Percentiles rank a stretch among this genome's conserved stretches.
phyloP scores from a whole-genome alignment of 1,140 invertebrate species.

The Intoshia linei region DNA sequence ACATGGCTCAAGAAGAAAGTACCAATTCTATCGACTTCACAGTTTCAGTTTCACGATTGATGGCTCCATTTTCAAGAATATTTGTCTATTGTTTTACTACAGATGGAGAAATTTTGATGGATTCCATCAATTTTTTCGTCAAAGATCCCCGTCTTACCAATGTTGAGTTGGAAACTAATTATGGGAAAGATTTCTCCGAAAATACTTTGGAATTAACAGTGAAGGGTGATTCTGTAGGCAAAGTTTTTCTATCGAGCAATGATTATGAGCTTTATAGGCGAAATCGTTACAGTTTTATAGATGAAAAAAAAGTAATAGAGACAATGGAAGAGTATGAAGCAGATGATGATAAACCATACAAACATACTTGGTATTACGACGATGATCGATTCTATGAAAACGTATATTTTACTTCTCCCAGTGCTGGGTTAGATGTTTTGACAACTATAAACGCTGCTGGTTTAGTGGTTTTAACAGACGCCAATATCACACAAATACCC shows the following conservation, averaged over 20 bases:
- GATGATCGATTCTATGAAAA: slow-evolving; percentile 4
- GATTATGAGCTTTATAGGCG: slow-evolving; percentile 3
- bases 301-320: slow-evolving; percentile 1
- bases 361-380: slow-evolving; percentile 4
- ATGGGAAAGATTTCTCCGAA: slow-evolving; percentile 4
- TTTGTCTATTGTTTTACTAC: slow-evolving; percentile 3
- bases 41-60: slow-evolving; percentile 4
- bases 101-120: slow-evolving; percentile 4
- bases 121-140: slow-evolving; percentile 4
- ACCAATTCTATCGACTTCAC: no score
- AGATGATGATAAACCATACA: slow-evolving; percentile 1
- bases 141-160: slow-evolving; percentile 1
- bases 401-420: slow-evolving; percentile 2
- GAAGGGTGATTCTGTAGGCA: slow-evolving; percentile 1
- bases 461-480: slow-evolving; percentile 4
- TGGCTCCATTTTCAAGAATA: slow-evolving; percentile 3
- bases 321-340: neutral
- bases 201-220: slow-evolving; percentile 3
- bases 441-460: slow-evolving; percentile 4
- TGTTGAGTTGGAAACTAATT: neutral
- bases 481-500: slow-evolving; percentile 4
- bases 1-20: no score
- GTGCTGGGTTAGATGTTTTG: slow-evolving; percentile 3
- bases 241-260: slow-evolving; percentile 1
- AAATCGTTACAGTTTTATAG: slow-evolving; percentile 1